These are phyloP conservation scores for Drosophila ogumai DNA, from an alignment of 1,140 invertebrate species.

Conservation along the genomic window DNA sequence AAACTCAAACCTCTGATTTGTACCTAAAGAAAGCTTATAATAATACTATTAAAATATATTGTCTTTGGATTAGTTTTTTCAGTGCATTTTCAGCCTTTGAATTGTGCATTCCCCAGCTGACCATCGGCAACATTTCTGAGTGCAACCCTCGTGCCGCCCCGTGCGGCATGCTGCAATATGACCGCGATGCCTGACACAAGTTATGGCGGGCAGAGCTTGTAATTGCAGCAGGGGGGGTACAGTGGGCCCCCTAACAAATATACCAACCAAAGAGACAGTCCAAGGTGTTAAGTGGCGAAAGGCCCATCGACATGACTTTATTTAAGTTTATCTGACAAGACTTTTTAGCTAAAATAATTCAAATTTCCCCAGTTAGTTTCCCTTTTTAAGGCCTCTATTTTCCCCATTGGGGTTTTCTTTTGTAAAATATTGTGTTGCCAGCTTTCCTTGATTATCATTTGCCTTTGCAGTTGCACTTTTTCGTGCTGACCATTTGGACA, in stretches of 20 bases:
- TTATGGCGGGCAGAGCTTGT: constrained; percentile 21
- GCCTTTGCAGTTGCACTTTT: constrained; percentile 21
- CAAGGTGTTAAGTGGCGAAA: no score
- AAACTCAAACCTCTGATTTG: neutral
- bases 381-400: neutral
- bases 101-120: constrained; percentile 45
- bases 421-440: constrained; percentile 69
- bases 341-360: neutral
- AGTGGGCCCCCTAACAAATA: neutral
- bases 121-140: constrained; percentile 55
- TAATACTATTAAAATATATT: neutral
- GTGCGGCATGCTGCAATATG: constrained; percentile 53
- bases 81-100: constrained; percentile 11
- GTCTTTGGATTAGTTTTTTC: neutral
- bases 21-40: no score
- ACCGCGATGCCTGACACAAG: constrained; percentile 47
- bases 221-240: constrained; percentile 25
- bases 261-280: neutral
- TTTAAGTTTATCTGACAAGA: no score
- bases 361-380: neutral
- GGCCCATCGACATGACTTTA: neutral
- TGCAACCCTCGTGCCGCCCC: constrained; percentile 24
- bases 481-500: constrained; percentile 31
- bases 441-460: constrained; percentile 56
- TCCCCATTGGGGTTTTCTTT: constrained; percentile 46